These are phyloP conservation scores for Eucera pruinosa DNA, from an alignment of 2,888 invertebrate genomes.

Conservation along the genomic window DNA sequence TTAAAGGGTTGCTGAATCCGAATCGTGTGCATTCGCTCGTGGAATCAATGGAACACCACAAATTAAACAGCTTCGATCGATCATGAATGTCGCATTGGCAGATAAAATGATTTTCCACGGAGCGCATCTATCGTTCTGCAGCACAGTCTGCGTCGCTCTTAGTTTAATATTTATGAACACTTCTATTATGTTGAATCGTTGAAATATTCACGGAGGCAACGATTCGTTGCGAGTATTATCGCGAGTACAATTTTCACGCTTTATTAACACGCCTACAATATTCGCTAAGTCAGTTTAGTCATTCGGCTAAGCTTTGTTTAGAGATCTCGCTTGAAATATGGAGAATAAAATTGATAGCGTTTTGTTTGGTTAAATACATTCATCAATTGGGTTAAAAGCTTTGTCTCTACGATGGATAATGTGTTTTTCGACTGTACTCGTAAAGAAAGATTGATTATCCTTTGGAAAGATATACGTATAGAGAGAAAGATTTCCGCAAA, in stretches of 20 bases:
- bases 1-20: constrained; percentile 19
- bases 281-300: too few species aligned
- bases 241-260: not conserved
- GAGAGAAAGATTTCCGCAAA: constrained; percentile 37
- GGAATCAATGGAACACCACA: constrained; percentile 34
- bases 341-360: too few species aligned
- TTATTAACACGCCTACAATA: not conserved
- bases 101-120: constrained; percentile 42
- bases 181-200: not conserved
- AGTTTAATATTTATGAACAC: constrained; percentile 20
- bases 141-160: not conserved
- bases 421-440: not conserved
- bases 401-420: not conserved
- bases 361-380: not conserved
- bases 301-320: too few species aligned
- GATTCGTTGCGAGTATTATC: not conserved
- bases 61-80: constrained; percentile 58
- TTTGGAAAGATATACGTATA: constrained; percentile 11
- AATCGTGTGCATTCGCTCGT: constrained; percentile 20
- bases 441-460: constrained; percentile 39
- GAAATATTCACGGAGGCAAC: not conserved
- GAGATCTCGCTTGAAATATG: too few species aligned
- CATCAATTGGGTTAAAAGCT: not conserved
- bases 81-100: constrained; percentile 21
- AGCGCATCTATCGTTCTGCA: not conserved